Evolutionary conservation across 2,797 vertebrate species (phyloP).

Genomic region (Hippocampus kuda): DNA sequence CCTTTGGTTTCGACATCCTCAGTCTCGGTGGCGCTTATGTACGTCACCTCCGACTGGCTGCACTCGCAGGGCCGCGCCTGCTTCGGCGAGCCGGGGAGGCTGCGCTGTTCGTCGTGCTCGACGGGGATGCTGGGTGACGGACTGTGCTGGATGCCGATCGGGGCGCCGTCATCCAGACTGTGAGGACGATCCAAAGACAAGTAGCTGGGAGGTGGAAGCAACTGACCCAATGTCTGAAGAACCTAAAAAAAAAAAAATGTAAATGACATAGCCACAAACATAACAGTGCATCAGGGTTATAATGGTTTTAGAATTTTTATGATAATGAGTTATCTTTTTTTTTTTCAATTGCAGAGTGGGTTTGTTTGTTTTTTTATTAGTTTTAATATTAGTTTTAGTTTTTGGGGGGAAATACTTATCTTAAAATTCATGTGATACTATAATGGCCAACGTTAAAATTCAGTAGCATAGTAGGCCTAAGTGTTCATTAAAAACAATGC

Average conservation of each 20-base stretch:
- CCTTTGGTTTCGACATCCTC: background rate
- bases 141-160: background rate
- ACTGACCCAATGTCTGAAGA: slow-evolving; percentile 40
- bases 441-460: background rate
- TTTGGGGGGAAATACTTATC: no score
- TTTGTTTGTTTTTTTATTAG: no score
- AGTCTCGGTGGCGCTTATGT: background rate
- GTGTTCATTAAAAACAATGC: no score
- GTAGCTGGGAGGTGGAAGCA: slow-evolving; percentile 33
- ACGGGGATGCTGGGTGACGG: slow-evolving; percentile 38
- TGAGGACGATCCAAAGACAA: slow-evolving; percentile 44
- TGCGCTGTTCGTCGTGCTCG: slow-evolving; percentile 59
- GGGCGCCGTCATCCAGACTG: slow-evolving; percentile 46
- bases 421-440: background rate
- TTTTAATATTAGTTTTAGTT: no score
- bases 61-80: slow-evolving; percentile 44
- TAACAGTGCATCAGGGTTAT: no score
- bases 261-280: no score
- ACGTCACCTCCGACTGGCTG: slow-evolving; percentile 62
- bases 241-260: slow-evolving; percentile 39
- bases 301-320: no score
- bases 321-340: no score
- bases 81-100: background rate
- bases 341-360: no score
- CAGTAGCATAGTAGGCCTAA: no score